Conservation (phyloP, 2,797 vertebrate species). For the Bovichtus variegatus region DNA sequence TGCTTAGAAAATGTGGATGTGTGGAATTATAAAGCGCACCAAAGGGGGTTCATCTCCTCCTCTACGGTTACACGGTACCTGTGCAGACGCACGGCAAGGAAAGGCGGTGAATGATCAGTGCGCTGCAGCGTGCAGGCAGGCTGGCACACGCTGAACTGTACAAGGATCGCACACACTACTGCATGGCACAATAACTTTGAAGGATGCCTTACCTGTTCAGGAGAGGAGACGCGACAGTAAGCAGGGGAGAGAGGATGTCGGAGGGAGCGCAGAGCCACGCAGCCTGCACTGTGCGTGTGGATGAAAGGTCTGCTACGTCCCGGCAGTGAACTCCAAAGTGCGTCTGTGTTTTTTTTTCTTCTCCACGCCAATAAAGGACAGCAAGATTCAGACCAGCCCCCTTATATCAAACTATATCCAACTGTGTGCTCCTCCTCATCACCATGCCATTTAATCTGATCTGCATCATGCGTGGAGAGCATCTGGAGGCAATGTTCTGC, state of each 20-base stretch:
- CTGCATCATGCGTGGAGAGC: background rate
- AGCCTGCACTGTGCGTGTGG: conserved; percentile 18
- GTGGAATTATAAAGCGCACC: background rate
- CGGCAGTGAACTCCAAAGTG: conserved; percentile 71
- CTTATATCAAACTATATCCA: conserved; percentile 54
- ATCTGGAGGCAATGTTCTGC: background rate
- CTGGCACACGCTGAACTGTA: background rate
- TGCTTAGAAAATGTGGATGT: background rate
- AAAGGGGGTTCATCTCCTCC: background rate
- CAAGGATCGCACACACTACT: conserved; percentile 13
- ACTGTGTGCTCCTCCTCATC: conserved; percentile 34
- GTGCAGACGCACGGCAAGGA: background rate
- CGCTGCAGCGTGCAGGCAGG: background rate
- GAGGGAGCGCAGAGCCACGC: conserved; percentile 36
- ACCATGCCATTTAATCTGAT: background rate
- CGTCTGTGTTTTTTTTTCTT: conserved; percentile 43
- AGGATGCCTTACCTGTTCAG: conserved; percentile 70
- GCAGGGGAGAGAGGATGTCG: conserved; percentile 20
- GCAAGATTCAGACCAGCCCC: conserved; percentile 73
- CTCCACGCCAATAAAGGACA: conserved; percentile 56
- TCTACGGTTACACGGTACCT: background rate
- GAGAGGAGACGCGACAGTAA: conserved; percentile 43
- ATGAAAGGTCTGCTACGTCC: conserved; percentile 67
- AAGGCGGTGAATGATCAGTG: background rate
- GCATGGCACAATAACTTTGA: conserved; percentile 56